Evolutionary conservation across 1,140 invertebrate species (phyloP).

Genomic region (Solen grandis): DNA sequence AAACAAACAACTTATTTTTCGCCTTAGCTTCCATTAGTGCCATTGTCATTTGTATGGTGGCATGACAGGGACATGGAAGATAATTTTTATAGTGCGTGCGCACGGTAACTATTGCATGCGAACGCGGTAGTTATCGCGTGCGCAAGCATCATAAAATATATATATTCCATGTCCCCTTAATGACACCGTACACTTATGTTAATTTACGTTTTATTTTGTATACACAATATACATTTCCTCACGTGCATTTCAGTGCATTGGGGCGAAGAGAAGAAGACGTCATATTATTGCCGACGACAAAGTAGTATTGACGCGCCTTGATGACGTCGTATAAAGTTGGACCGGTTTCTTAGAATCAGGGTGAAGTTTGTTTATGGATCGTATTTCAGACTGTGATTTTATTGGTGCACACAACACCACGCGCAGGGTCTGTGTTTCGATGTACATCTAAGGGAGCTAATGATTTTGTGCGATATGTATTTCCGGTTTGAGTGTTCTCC

Average conservation of each 20-base stretch:
- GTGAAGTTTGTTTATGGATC: no score
- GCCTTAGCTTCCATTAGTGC: no score
- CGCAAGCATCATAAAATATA: neutral
- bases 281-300: constrained; percentile 72
- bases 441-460: no score
- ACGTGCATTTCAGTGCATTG: constrained; percentile 64
- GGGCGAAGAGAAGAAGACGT: constrained; percentile 60
- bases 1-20: no score
- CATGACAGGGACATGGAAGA: neutral
- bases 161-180: neutral
- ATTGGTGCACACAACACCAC: no score
- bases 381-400: no score
- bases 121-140: neutral
- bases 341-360: no score
- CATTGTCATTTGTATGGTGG: no score
- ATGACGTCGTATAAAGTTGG: no score
- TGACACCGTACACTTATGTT: neutral
- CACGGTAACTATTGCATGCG: neutral
- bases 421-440: no score
- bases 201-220: neutral
- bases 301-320: constrained; percentile 68
- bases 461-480: no score
- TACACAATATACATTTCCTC: neutral
- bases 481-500: no score
- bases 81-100: neutral